phyloP scores from a whole-genome alignment of 30 jellyfish, hydroid and myxozoan genomes.

The Turritopsis rubra region DNA sequence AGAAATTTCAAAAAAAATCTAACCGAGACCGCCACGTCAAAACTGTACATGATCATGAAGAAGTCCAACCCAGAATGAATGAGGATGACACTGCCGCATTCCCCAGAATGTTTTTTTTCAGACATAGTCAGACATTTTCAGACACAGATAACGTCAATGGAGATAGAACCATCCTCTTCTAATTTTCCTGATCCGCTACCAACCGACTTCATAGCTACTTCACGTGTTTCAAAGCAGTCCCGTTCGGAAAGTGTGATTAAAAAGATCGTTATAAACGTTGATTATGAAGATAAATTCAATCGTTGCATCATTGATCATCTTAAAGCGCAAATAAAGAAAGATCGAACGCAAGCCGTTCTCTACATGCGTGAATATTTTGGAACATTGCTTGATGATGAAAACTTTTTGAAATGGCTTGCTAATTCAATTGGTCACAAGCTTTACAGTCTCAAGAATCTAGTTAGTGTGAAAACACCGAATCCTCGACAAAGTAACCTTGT shows the following conservation, averaged over 20 bases:
- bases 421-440: background rate
- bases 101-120: no score
- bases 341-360: background rate
- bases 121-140: no score
- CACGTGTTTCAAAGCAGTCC: background rate
- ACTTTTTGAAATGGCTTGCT: constrained; percentile 3
- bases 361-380: constrained; percentile 6
- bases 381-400: constrained; percentile 5
- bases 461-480: background rate
- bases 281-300: background rate
- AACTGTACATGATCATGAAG: no score
- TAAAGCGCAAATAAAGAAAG: background rate
- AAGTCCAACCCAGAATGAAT: no score
- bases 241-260: constrained; percentile 5
- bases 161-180: no score
- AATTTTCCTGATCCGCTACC: no score
- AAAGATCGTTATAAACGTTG: constrained; percentile 5
- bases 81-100: no score
- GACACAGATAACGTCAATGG: no score
- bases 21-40: no score
- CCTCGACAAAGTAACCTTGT: background rate
- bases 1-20: no score
- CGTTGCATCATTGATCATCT: constrained; percentile 12
- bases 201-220: background rate
- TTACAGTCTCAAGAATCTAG: background rate